Evolutionary conservation across 2,113 vertebrate species (phyloP), one percentile per base, ranked within the genome.

Genomic region (Crotalus helleri): DNA sequence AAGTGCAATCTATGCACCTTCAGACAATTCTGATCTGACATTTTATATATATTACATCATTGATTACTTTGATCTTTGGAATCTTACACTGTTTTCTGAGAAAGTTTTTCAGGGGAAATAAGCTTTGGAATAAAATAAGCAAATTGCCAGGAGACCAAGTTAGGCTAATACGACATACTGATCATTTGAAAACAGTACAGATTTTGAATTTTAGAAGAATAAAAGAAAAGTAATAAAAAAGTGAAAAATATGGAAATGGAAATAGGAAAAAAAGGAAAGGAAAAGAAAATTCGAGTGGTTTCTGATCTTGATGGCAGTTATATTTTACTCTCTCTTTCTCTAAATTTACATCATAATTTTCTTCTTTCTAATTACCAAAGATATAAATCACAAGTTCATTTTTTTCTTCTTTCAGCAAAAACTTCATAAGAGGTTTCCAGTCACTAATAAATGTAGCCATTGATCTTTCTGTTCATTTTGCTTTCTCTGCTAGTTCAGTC

Each of bases 41-140:
- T 88, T 81, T 91, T 91, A 44, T 87, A 51, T 91, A 69, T 87
- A 59, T 91, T 91, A 39, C 91, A 87, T 53, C 87, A 86, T 61
- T 91, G 74, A 5, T 26, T 81, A 91, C 59, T 26, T 58, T 90
- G 29, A 86, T 44, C 33, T 92, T 46, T 4, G 44, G 33, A 69
- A 74, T 96, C 64, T 4, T 61, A 90, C 29, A 6, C 4, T 4
- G 91, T 9, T 88, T 94, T 93, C 26, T 92, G 88, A 94, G 94
- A 93, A 92, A 93, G 88, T 59, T 90, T 55, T 95, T 96, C 90
- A 46, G 88, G 93, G 93, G 94, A 81, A 96, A 95, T 26, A 0
- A 9, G 0, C 87, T 87, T 53, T 92, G 81, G n/a, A 86, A 95
- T 89, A 46, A 1, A 6, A 91, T 92, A 92, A 94, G 93, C 92